These are phyloP conservation scores for Laupala kohalensis DNA, from an alignment of 1,140 invertebrate genomes.

Conservation along the genomic window DNA sequence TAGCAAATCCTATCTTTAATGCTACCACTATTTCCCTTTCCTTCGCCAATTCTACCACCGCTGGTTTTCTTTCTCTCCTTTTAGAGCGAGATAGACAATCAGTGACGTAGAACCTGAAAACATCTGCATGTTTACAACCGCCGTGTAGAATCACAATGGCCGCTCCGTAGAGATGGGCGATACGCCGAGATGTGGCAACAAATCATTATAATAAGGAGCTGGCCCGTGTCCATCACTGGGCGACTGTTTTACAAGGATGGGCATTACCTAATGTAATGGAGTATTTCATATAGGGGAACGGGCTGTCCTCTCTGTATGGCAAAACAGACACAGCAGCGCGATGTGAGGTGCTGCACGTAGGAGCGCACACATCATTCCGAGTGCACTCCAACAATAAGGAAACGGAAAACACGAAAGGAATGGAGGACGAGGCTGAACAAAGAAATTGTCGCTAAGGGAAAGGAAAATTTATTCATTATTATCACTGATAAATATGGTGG, in stretches of 20 bases:
- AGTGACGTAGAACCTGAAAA: not conserved
- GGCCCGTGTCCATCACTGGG: not conserved
- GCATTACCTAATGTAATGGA: not conserved
- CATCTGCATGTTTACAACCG: not conserved
- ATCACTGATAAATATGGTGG: too few relatives aligned
- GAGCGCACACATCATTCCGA: too few relatives aligned
- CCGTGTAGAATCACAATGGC: not conserved
- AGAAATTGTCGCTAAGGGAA: too few relatives aligned
- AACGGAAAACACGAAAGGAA: too few relatives aligned
- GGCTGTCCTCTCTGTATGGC: too few relatives aligned
- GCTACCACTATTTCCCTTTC: not conserved
- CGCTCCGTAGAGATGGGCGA: not conserved
- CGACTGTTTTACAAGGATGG: not conserved
- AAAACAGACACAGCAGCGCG: too few relatives aligned
- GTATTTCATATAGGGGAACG: not conserved
- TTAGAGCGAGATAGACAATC: not conserved
- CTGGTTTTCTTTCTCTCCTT: not conserved
- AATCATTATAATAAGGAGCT: not conserved
- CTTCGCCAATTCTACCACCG: too few relatives aligned
- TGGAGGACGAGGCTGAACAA: too few relatives aligned
- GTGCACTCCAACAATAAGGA: too few relatives aligned
- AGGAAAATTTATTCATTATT: too few relatives aligned
- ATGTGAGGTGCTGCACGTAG: too few relatives aligned
- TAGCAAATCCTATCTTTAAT: too few relatives aligned
- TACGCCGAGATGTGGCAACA: not conserved